Evolutionary conservation across 2,797 vertebrate species (phyloP).

Genomic region (Pseudochaenichthys georgianus): DNA sequence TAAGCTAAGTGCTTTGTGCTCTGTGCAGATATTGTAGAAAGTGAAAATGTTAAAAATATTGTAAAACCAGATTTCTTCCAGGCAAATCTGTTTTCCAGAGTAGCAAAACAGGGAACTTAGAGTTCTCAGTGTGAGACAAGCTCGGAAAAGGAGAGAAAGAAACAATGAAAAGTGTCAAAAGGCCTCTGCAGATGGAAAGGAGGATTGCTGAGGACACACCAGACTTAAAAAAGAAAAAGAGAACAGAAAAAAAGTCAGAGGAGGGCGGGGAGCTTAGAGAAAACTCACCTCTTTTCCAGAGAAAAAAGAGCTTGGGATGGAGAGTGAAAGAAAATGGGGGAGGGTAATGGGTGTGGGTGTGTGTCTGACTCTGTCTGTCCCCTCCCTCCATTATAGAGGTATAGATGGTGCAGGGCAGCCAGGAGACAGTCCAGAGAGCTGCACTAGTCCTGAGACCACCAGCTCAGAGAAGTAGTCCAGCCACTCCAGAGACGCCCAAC

Average conservation of each 20-base stretch:
- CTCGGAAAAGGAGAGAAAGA: background rate
- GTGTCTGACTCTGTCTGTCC: slow-evolving; percentile 60
- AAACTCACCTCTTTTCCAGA: slow-evolving; percentile 47
- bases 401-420: slow-evolving; percentile 81
- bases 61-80: background rate
- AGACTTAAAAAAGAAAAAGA: slow-evolving; percentile 24
- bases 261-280: slow-evolving; percentile 36
- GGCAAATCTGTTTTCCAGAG: background rate
- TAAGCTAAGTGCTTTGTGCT: no score
- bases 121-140: slow-evolving; percentile 3
- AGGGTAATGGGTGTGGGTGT: slow-evolving; percentile 65
- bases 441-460: slow-evolving; percentile 69
- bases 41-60: background rate
- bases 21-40: background rate
- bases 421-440: slow-evolving; percentile 68
- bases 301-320: slow-evolving; percentile 32
- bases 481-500: slow-evolving; percentile 48
- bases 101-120: background rate
- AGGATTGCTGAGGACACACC: slow-evolving; percentile 37
- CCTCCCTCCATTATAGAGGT: slow-evolving; percentile 79
- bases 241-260: slow-evolving; percentile 15
- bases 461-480: slow-evolving; percentile 73
- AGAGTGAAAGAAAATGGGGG: slow-evolving; percentile 37
- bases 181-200: slow-evolving; percentile 47
- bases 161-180: slow-evolving; percentile 40